A percentile compares a stretch with the other conserved stretches of the same genome.
These are phyloP conservation scores for Hippocampus guttulatus DNA, from an alignment of 2,113 vertebrate species.

Conservation along the genomic window DNA sequence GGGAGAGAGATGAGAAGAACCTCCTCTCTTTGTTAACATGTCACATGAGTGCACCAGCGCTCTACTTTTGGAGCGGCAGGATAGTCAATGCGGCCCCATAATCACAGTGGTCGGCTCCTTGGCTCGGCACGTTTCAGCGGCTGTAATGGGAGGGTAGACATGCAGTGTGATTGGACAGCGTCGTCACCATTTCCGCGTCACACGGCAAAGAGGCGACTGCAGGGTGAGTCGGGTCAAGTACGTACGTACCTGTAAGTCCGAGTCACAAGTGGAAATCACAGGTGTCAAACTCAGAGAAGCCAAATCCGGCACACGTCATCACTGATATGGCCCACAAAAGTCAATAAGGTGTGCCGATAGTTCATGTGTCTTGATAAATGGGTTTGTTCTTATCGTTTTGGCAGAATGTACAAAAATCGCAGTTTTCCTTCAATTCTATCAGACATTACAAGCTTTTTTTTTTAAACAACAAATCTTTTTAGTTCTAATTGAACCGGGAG, in stretches of 20 bases:
- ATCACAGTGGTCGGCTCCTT: slow-evolving; percentile 36
- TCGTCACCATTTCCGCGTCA: background rate
- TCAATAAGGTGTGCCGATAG: background rate
- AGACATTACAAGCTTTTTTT: too few species aligned
- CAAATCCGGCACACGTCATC: background rate
- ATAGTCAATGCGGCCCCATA: background rate
- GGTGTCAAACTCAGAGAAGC: background rate
- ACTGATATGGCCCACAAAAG: background rate
- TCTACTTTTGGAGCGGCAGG: background rate
- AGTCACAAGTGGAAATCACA: background rate
- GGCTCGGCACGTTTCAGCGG: background rate
- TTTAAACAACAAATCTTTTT: too few species aligned
- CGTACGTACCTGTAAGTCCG: background rate
- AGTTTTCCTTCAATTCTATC: too few species aligned
- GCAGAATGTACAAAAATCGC: background rate
- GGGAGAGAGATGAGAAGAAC: background rate
- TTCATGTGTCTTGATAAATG: background rate
- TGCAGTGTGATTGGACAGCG: slow-evolving; percentile 31
- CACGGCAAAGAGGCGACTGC: background rate
- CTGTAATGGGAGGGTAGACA: slow-evolving; percentile 55
- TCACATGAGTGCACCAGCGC: background rate
- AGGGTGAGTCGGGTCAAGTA: background rate
- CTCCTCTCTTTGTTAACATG: background rate
- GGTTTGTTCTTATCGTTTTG: background rate
- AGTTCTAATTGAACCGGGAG: too few species aligned